Percentiles rank a stretch among this genome's conserved stretches.
Evolutionary conservation across 2,797 vertebrate genomes (phyloP).

Genomic region (Pseudocheirus occidentalis): DNA sequence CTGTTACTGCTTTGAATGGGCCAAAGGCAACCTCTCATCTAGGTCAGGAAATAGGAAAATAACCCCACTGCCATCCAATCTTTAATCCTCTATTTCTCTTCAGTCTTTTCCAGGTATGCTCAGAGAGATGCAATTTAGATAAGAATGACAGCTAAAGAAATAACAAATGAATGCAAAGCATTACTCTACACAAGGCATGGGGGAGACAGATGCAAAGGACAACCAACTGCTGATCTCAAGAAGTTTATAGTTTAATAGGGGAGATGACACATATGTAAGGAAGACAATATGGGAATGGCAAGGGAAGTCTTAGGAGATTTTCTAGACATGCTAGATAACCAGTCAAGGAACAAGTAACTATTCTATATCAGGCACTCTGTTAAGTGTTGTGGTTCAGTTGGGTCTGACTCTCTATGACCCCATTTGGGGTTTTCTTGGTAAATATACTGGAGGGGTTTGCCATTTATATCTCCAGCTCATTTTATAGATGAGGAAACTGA

Average conservation of each 20-base stretch:
- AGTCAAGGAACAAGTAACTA: too few species aligned
- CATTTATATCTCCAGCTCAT: too few species aligned
- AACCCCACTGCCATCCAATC: background rate
- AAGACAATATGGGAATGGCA: background rate
- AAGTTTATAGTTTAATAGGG: background rate
- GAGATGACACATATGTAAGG: background rate
- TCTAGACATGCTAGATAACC: background rate
- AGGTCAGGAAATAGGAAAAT: background rate
- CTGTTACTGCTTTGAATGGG: background rate
- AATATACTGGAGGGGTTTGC: too few species aligned
- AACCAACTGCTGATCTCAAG: background rate
- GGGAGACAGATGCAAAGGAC: background rate
- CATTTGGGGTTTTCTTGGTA: too few species aligned
- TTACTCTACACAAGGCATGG: background rate
- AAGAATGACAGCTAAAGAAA: background rate
- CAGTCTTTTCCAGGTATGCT: background rate
- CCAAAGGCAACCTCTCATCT: background rate
- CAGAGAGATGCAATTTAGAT: background rate
- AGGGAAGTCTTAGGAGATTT: background rate
- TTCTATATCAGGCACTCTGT: too few species aligned
- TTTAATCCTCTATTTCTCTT: background rate
- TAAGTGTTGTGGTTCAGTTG: too few species aligned
- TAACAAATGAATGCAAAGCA: background rate
- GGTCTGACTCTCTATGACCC: too few species aligned
- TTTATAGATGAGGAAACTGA: too few species aligned